phyloP scores from a whole-genome alignment of 2,888 invertebrate species.

The Ischnura elegans region DNA sequence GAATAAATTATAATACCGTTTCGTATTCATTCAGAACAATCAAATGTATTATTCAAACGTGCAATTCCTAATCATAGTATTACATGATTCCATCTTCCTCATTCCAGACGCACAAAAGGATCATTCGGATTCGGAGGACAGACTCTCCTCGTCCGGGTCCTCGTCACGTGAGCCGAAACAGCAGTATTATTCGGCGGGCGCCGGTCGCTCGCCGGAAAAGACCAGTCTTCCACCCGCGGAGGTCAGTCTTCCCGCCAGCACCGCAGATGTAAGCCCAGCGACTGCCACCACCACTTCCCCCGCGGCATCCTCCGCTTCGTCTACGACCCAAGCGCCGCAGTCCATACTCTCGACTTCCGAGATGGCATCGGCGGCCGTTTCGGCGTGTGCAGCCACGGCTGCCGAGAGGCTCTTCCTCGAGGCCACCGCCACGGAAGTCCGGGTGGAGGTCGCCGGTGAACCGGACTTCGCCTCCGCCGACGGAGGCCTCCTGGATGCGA shows the following conservation, averaged over 20 bases:
- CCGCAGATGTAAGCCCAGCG: too few relatives aligned
- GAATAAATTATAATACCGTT: too few relatives aligned
- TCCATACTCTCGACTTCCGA: slow-evolving; percentile 68
- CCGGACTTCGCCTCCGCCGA: background rate
- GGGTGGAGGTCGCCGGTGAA: background rate
- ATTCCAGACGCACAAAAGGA: slow-evolving; percentile 54
- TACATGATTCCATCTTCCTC: background rate
- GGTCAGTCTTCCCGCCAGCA: slow-evolving; percentile 57
- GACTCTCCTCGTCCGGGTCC: slow-evolving; percentile 13
- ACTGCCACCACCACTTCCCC: slow-evolving; percentile 54
- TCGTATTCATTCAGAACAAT: too few relatives aligned
- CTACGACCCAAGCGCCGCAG: slow-evolving; percentile 59
- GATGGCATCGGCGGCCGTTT: slow-evolving; percentile 49
- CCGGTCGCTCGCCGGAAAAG: slow-evolving; percentile 61
- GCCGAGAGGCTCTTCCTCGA: slow-evolving; percentile 43
- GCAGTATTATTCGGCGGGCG: slow-evolving; percentile 55
- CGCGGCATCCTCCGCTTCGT: slow-evolving; percentile 32
- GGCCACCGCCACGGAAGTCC: slow-evolving; percentile 33
- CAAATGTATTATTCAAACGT: too few relatives aligned
- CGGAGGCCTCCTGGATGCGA: background rate
- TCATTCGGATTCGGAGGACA: slow-evolving; percentile 38
- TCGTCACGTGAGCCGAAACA: slow-evolving; percentile 37
- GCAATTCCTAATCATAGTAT: too few relatives aligned
- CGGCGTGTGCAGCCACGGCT: slow-evolving; percentile 38
- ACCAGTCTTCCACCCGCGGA: slow-evolving; percentile 59